phyloP scores from a whole-genome alignment of 2,113 vertebrate genomes.

The Podilymbus podiceps region DNA sequence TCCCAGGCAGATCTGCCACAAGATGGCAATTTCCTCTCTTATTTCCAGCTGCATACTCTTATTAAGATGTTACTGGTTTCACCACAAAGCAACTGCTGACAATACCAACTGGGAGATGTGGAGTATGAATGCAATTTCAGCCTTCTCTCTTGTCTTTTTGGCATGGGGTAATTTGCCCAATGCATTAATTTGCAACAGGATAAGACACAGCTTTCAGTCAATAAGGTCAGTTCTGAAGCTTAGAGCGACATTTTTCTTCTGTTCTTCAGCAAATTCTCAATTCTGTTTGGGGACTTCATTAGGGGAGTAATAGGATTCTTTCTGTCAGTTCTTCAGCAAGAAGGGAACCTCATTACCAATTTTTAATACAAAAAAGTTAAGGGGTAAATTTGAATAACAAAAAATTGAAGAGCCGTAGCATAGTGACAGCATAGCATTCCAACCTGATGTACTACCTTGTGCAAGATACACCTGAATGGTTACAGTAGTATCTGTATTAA shows the following conservation, averaged over 20 bases:
- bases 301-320: conserved; percentile 17
- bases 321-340: conserved; percentile 4
- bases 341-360: background rate
- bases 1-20: background rate
- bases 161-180: background rate
- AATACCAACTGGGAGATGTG: background rate
- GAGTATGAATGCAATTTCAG: background rate
- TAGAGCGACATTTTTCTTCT: conserved; percentile 3
- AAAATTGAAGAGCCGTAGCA: background rate
- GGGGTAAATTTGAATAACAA: background rate
- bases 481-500: background rate
- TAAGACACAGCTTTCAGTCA: conserved; percentile 7
- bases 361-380: conserved; percentile 27
- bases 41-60: background rate
- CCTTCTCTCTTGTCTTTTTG: background rate
- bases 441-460: background rate
- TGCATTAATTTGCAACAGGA: conserved; percentile 25
- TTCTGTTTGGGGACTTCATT: conserved; percentile 43
- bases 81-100: background rate
- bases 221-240: background rate
- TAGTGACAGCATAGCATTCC: background rate
- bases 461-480: background rate
- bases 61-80: conserved; percentile 22
- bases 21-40: background rate
- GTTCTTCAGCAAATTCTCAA: background rate